Evolutionary conservation across 1,140 invertebrate species (phyloP).

Genomic region (Apis laboriosa): DNA sequence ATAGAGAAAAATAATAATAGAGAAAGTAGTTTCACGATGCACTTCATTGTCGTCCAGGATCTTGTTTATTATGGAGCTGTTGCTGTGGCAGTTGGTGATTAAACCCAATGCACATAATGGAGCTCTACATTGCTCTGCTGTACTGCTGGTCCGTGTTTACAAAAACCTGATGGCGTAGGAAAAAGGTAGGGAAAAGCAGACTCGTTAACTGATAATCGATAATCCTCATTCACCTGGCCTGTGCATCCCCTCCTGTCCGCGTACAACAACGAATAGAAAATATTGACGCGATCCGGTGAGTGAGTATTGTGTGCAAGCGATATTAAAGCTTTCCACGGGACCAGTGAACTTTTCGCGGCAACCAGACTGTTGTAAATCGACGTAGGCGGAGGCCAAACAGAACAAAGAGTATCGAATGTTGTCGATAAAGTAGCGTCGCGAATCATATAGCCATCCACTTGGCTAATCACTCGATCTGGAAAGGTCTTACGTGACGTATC

Average conservation of each 20-base stretch:
- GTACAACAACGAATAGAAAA: conserved; percentile 43
- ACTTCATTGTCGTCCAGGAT: background rate
- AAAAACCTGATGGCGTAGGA: background rate
- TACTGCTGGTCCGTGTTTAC: background rate
- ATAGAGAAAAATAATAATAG: too few relatives aligned
- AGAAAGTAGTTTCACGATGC: too few relatives aligned
- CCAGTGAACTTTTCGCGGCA: conserved; percentile 30
- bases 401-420: conserved; percentile 8
- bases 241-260: background rate
- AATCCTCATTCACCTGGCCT: conserved; percentile 26
- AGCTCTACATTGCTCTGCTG: background rate
- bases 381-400: background rate
- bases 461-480: background rate
- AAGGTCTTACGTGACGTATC: too few relatives aligned
- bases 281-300: conserved; percentile 41
- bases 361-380: conserved; percentile 26
- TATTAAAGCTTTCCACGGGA: conserved; percentile 34
- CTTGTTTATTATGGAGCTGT: conserved; percentile 6
- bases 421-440: background rate
- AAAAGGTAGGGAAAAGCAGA: conserved; percentile 24
- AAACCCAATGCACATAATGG: conserved; percentile 25
- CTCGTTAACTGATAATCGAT: conserved; percentile 56
- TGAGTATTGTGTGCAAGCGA: conserved; percentile 27
- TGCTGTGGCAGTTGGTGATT: conserved; percentile 4
- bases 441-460: background rate